Base-by-base conservation (phyloP, 2,888 invertebrate species). In the Drosophila sordidapex region DNA sequence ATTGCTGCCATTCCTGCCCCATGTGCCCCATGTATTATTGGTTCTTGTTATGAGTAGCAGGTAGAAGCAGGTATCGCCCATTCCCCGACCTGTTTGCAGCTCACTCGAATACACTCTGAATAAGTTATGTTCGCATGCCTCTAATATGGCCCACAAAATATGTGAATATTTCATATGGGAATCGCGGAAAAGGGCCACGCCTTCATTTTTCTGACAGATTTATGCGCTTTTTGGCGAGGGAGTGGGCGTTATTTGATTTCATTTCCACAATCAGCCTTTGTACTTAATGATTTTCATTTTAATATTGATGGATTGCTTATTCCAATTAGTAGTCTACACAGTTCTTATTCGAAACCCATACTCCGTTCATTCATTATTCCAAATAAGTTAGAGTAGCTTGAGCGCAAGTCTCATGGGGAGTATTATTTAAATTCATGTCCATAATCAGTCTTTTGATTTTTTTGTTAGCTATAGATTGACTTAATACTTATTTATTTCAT, bases 1-100 rank as follows among this genome's bases (percentile, higher is more conserved):
- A 15, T 46, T 15, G 21, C 38, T 49, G 31, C 51, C 27, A 18
- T 35, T 18, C 43, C 40, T 21, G n/a, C 18, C 18, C 27, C 49
- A 49, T 38, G 18, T 49, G 38, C 54, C 8, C 21, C 46, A 46
- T 46, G 46, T 63, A 56, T 62, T 75, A 69, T 63, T 81, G 73
- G 31, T 49, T 68, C 21, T 56, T 27, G 56, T 49, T 74, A 76
- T 74, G 83, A 70, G 76, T 60, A 69, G 69, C 58, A 67, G 69
- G 52, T 66, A 43, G 67, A 74, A 65, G 59, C 69, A 73, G 72
- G 63, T 75, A 70, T 46, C 70, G 51, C 52, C 46, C 51, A 58
- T 59, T 69, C 6, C 25, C 25, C 25, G 10, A 54, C 18, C 54
- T 51, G 59, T 70, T 70, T 61, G 48, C 56, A 49, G 57, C 66